Evolutionary conservation across 2,888 invertebrate genomes (phyloP), one percentile per base, ranked within the genome.

Genomic region (Heliconius cydno): DNA sequence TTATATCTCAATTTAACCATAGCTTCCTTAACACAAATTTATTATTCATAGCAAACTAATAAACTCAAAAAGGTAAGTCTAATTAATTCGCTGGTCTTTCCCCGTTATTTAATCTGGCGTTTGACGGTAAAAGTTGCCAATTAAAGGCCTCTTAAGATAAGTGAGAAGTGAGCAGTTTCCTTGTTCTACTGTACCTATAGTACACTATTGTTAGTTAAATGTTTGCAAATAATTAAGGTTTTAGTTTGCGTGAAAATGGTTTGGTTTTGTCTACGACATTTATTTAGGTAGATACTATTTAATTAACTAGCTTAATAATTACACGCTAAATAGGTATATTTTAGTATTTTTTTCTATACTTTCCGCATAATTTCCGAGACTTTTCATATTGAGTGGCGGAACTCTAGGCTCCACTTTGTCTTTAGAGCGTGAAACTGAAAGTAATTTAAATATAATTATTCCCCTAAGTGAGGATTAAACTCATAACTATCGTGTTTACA

Each of bases 81-180:
- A 82, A 82, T 82, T 82, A 81, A 81, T 81, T 82, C 82, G 73
- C 79, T 76, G 67, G 79, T 77, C 76, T 57, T 81, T 79, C 73
- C 76, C 82, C 79, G 81, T 82, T 82, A 82, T 78, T 78, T 81
- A 81, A 82, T 81, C 79, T 78, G 52, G 77, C 73, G 79, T 79
- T 82, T 78, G 81, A 80, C 76, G 81, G 79, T 81, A 82, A 81
- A 81, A 82, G 82, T 82, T 81, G 82, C 81, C 82, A 82, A 82
- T 82, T 82, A 82, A 81, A 82, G 78, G 81, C 78, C 34, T 75
- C 57, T 79, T 79, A 82, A 81, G 81, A 81, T 81, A 82, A 81
- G 71, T 76, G 71, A 79, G 77, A 73, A 78, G 65, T 77, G 77
- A 25, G 76, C 79, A 74, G 82, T 81, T 82, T 82, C 82, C 82